Base-by-base conservation (phyloP, 2,113 vertebrate genomes). In the Trachemys scripta region DNA sequence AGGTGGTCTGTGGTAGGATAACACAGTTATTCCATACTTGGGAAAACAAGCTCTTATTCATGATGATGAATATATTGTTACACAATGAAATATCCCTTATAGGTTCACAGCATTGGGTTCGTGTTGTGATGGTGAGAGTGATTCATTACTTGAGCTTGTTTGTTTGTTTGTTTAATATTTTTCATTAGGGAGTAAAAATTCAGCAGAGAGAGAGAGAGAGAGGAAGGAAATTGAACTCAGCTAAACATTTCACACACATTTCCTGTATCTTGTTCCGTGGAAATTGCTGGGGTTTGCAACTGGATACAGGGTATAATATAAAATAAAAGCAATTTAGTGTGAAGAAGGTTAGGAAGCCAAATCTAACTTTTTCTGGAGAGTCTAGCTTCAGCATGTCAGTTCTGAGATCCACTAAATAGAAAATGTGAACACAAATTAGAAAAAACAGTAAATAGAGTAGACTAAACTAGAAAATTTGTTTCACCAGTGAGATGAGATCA, bases 181-280 rank as follows among this genome's bases (percentile, higher is more conserved):
- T 96, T 85, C 88, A 87, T 94, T 93, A 75, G 17, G 8, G 62
- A 75, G 9, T 94, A 95, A 96, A 95, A 96, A 65, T 79, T 90
- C 25, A 90, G 10, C 83, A 88, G 86, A 89, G 47, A 31, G 62
- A 42, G 42, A 42, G 38, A 42, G 42, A 69, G 17, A 38, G 27
- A 95, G 91, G 80, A 97, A 97, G 88, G 45, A 95, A 94, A 92
- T 80, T 80, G 87, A 84, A 95, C 57, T 57, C 83, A 80, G n/a
- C 20, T 93, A 91, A 84, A 78, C 24, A 53, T 88, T 94, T 95
- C 79, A 69, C 86, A 82, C 16, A 42, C 13, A 56, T 31, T 75
- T 94, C 69, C 6, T 92, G 29, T 59, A 56, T 22, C 57, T 89
- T 82, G 27, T 86, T 82, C 29, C 1, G 6, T 47, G 59, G 6